phyloP scores from a whole-genome alignment of 1,140 invertebrate genomes.

The Drosophila novamexicana region DNA sequence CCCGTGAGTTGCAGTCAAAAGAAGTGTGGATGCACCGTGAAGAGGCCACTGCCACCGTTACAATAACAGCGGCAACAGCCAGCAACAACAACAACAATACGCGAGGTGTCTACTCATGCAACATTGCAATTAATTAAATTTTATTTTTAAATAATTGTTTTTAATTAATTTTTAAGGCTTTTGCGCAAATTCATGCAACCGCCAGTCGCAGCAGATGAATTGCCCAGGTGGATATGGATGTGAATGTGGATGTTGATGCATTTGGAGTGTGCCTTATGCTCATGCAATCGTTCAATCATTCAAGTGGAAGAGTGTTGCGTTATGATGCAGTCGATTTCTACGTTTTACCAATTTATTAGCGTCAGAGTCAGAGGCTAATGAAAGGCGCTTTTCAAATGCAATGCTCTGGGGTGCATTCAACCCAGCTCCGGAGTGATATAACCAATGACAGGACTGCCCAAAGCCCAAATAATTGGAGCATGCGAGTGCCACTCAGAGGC shows the following conservation, averaged over 20 bases:
- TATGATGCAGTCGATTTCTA: conserved; percentile 49
- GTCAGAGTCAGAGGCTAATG: conserved; percentile 70
- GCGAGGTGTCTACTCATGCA: conserved; percentile 73
- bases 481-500: conserved; percentile 74
- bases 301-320: conserved; percentile 32
- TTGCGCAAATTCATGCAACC: conserved; percentile 76
- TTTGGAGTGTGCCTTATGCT: conserved; percentile 57
- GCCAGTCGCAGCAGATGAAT: conserved; percentile 42
- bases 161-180: conserved; percentile 76
- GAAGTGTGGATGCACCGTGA: conserved; percentile 70
- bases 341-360: conserved; percentile 43
- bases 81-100: conserved; percentile 33
- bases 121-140: conserved; percentile 82
- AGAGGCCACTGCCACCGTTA: conserved; percentile 79
- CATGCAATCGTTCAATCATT: conserved; percentile 78
- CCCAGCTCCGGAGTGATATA: conserved; percentile 61
- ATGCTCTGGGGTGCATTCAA: conserved; percentile 60
- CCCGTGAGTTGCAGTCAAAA: conserved; percentile 42
- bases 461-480: conserved; percentile 75
- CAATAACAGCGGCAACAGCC: conserved; percentile 48
- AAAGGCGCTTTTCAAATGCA: conserved; percentile 54
- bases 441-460: conserved; percentile 70
- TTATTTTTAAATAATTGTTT: conserved; percentile 82
- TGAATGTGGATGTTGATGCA: conserved; percentile 7
- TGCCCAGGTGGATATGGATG: conserved; percentile 28